Conservation (phyloP, 1,140 invertebrate species). For the Cylas formicarius region DNA sequence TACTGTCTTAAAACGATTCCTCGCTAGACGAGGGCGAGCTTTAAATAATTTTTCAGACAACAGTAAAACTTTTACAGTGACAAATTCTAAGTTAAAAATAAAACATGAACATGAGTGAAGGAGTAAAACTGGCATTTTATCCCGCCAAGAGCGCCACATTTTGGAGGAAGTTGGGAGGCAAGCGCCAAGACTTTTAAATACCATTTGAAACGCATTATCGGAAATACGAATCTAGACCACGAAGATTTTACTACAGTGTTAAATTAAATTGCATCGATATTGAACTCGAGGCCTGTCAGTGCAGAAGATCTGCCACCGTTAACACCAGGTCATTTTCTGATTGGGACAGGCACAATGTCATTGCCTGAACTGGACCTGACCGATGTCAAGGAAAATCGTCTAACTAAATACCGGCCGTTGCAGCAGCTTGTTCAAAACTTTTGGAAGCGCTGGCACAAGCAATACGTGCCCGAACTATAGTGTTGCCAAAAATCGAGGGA, state of each 20-base stretch:
- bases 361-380: conserved; percentile 9
- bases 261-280: conserved; percentile 2
- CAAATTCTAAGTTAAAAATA: neutral
- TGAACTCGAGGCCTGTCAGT: conserved; percentile 5
- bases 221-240: neutral
- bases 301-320: conserved; percentile 9
- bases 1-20: conserved; percentile 29
- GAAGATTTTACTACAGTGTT: conserved; percentile 6
- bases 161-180: conserved; percentile 13
- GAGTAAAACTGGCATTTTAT: conserved; percentile 13
- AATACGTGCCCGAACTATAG: conserved; percentile 34
- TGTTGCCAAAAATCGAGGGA: no score
- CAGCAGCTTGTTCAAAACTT: conserved; percentile 13
- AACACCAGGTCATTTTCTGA: conserved; percentile 14
- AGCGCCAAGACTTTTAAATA: conserved; percentile 1
- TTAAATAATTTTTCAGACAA: conserved; percentile 12
- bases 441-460: conserved; percentile 16
- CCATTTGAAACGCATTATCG: conserved; percentile 3
- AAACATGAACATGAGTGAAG: neutral
- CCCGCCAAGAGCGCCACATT: conserved; percentile 9
- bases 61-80: conserved; percentile 2
- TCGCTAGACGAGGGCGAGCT: conserved; percentile 21
- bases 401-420: conserved; percentile 9
- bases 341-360: conserved; percentile 6
- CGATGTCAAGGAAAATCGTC: conserved; percentile 10